A percentile compares a stretch with the other conserved stretches of the same genome.
phyloP scores from a whole-genome alignment of 1,140 invertebrate genomes.

The Pentalonia nigronervosa region DNA sequence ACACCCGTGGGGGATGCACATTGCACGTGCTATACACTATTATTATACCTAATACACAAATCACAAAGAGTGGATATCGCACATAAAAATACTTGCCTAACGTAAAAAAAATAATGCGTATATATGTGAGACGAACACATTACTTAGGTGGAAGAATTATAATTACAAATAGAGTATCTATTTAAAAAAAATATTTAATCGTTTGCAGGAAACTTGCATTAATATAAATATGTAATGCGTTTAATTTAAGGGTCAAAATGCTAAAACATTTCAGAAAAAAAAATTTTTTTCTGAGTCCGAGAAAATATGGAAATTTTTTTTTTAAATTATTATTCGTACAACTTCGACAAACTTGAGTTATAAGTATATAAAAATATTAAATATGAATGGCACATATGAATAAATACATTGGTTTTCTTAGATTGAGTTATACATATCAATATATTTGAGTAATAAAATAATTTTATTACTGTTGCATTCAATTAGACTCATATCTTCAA shows the following conservation, averaged over 20 bases:
- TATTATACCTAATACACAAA: not conserved
- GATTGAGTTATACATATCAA: too few species aligned
- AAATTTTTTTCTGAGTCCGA: too few species aligned
- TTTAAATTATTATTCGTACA: too few species aligned
- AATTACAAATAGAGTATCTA: not conserved
- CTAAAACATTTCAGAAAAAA: too few species aligned
- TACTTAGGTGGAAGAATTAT: not conserved
- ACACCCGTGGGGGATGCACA: not conserved
- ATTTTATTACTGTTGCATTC: too few species aligned
- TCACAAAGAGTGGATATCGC: not conserved
- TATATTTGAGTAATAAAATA: too few species aligned
- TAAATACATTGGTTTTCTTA: too few species aligned
- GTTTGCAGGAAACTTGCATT: not conserved
- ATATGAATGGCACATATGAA: too few species aligned
- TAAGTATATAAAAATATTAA: too few species aligned
- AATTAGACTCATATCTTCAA: too few species aligned
- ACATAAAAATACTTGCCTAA: not conserved
- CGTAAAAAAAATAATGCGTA: not conserved
- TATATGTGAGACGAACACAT: not conserved
- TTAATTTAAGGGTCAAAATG: not conserved
- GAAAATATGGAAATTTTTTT: too few species aligned
- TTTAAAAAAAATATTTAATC: not conserved
- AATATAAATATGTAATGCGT: not conserved
- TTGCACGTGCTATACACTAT: not conserved
- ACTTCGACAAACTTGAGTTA: too few species aligned